Evolutionary conservation across 2,888 invertebrate species (phyloP).

Genomic region (Criorhina ranunculi): DNA sequence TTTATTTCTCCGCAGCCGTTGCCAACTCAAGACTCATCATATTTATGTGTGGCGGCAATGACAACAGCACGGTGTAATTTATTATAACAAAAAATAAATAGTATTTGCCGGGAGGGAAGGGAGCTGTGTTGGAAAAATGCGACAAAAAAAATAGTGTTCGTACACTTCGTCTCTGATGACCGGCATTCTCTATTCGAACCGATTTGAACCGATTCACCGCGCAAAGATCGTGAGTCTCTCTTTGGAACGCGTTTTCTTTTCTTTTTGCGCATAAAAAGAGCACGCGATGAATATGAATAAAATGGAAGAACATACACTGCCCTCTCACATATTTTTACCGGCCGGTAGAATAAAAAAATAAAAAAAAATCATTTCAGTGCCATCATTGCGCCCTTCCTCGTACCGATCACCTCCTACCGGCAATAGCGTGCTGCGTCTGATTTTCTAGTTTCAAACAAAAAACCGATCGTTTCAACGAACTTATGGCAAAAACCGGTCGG

Average conservation of each 20-base stretch:
- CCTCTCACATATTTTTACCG: conserved; percentile 40
- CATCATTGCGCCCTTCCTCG: conserved; percentile 5
- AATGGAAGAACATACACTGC: conserved; percentile 44
- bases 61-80: conserved; percentile 31
- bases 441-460: neutral
- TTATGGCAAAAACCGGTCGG: conserved; percentile 23
- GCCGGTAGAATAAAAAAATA: conserved; percentile 46
- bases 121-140: conserved; percentile 15
- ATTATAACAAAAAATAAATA: conserved; percentile 33
- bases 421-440: neutral
- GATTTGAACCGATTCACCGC: conserved; percentile 36
- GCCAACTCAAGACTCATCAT: conserved; percentile 33
- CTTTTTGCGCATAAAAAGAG: conserved; percentile 15
- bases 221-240: conserved; percentile 10
- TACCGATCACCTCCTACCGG: neutral
- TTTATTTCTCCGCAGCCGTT: conserved; percentile 33
- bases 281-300: conserved; percentile 27
- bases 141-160: conserved; percentile 36
- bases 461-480: conserved; percentile 33
- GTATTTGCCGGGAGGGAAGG: neutral
- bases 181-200: conserved; percentile 21
- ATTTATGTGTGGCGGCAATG: conserved; percentile 19
- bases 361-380: no score
- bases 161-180: conserved; percentile 14
- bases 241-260: conserved; percentile 5